Conservation (phyloP, 2,888 invertebrate genomes). For the Bruchidius siliquastri region DNA sequence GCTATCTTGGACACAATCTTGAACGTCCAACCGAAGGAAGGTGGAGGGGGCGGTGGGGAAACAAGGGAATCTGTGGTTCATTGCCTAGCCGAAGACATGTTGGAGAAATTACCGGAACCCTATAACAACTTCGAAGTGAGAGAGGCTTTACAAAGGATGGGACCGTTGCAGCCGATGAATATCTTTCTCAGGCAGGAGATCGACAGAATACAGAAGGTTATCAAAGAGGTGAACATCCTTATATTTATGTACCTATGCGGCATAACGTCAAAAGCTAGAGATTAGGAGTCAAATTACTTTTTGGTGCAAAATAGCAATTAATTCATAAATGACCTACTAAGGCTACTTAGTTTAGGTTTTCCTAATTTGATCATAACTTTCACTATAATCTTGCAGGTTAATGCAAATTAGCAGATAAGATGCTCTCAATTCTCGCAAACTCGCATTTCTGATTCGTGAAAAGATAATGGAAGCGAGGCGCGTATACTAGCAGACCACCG, state of each 20-base stretch:
- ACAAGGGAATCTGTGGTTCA: constrained; percentile 90
- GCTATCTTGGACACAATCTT: constrained; percentile 88
- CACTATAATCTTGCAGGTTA: too few relatives aligned
- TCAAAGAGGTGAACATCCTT: constrained; percentile 55
- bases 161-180: constrained; percentile 89
- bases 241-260: background rate
- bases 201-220: constrained; percentile 82
- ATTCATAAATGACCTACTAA: too few relatives aligned
- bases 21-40: constrained; percentile 96
- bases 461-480: too few relatives aligned
- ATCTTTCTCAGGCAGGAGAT: constrained; percentile 83
- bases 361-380: too few relatives aligned
- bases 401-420: too few relatives aligned
- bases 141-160: constrained; percentile 87
- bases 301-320: too few relatives aligned
- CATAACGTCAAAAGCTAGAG: background rate
- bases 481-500: too few relatives aligned
- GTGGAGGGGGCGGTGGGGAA: constrained; percentile 85
- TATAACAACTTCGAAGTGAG: constrained; percentile 87
- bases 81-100: constrained; percentile 89
- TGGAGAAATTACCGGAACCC: constrained; percentile 75
- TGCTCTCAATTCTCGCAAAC: too few relatives aligned
- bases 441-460: too few relatives aligned
- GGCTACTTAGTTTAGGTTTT: too few relatives aligned
- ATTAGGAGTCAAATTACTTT: too few relatives aligned